phyloP scores from a whole-genome alignment of 2,797 vertebrate species.

The Cebuella pygmaea region DNA sequence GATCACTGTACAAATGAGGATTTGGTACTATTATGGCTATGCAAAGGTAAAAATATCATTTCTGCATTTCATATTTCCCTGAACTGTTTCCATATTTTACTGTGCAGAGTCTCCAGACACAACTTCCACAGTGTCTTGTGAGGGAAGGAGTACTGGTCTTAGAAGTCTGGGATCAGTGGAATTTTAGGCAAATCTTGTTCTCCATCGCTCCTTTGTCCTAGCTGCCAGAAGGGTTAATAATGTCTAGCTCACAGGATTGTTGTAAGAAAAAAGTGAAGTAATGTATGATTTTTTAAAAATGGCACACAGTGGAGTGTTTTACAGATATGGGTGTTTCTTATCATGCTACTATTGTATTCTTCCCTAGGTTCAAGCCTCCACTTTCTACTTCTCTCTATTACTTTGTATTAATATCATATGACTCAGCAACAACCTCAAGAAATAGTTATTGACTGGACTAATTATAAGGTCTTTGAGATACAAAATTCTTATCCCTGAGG shows the following conservation, averaged over 20 bases:
- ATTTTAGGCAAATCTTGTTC: neutral
- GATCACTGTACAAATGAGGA: neutral
- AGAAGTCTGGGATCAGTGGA: neutral
- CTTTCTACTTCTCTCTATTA: neutral
- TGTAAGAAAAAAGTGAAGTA: neutral
- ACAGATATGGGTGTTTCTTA: neutral
- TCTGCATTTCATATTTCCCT: neutral
- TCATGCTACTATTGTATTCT: neutral
- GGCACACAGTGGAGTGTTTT: neutral
- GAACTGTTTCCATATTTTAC: neutral
- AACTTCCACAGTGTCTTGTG: neutral
- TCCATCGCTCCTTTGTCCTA: neutral
- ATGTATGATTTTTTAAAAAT: neutral
- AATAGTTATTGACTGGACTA: neutral
- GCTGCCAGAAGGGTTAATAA: neutral
- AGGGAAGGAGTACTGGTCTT: neutral
- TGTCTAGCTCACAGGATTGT: neutral
- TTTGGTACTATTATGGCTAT: neutral
- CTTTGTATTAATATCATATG: neutral
- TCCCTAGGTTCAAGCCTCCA: neutral
- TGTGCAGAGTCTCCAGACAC: neutral
- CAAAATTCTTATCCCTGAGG: neutral
- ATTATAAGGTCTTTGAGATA: neutral
- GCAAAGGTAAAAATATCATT: neutral
- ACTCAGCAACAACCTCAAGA: conserved; percentile 19